Evolutionary conservation across 2,113 vertebrate genomes (phyloP).

Genomic region (Podarcis muralis): DNA sequence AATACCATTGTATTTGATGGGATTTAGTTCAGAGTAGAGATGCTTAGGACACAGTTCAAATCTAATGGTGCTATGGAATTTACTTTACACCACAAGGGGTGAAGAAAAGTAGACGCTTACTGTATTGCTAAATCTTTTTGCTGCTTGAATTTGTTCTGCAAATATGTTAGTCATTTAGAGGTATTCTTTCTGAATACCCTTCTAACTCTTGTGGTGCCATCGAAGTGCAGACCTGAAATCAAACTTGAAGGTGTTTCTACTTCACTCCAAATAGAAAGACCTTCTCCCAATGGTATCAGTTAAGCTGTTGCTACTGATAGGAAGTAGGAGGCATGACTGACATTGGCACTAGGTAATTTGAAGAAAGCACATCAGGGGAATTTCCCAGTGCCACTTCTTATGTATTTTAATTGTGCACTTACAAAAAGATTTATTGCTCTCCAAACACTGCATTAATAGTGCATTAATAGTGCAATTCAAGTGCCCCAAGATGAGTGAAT

Average conservation of each 20-base stretch:
- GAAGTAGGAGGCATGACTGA: not conserved
- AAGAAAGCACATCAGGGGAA: not conserved
- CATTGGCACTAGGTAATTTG: not conserved
- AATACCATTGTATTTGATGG: not conserved
- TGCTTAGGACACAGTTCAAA: not conserved
- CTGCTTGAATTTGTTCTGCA: not conserved
- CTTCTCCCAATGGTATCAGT: not conserved
- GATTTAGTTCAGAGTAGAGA: not conserved
- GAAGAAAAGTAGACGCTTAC: not conserved
- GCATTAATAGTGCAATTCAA: not conserved
- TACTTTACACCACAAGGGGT: not conserved
- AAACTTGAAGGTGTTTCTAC: not conserved
- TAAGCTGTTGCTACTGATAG: conserved; percentile 2
- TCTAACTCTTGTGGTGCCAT: not conserved
- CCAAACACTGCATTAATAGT: not conserved
- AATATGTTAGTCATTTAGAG: not conserved
- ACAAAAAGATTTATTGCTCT: conserved; percentile 1
- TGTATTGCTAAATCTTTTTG: not conserved
- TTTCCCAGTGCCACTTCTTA: not conserved
- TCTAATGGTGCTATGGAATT: not conserved
- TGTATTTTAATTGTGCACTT: not conserved
- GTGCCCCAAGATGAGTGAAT: too few relatives aligned
- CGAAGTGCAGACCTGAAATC: not conserved
- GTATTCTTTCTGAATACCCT: not conserved
- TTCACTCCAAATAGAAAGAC: not conserved